Base-by-base conservation (phyloP, 2,797 vertebrate genomes). In the Liasis olivaceus region DNA sequence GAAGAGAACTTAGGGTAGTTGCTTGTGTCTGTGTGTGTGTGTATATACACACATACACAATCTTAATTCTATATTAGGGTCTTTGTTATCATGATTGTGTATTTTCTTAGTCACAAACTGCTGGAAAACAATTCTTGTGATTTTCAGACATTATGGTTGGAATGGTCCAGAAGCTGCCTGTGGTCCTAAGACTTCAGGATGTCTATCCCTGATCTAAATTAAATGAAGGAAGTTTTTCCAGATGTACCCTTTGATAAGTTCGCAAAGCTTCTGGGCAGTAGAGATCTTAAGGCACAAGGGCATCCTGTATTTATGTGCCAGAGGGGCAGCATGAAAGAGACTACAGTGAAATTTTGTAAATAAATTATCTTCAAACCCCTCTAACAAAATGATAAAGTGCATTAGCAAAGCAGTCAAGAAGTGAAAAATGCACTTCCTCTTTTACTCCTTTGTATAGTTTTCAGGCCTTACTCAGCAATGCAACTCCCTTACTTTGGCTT, bases 311-410 rank as follows among this genome's bases (percentile, higher is more conserved):
- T 31, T 94, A 94, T 58, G 87, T 11, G 31, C 17, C 89, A 31
- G 20, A 47, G 17, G 13, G 59, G 47, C 58, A 92, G 59, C 20
- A 54, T 63, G 36, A 91, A 91, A 2, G 0, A 90, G 22, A 1
- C 3, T 87, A 1, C 5, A 91, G 87, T 24, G 13, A 89, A 85
- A n/a, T 42, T 24, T 63, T 56, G 87, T 56, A 22, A 91, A 63
- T 91, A 62, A 91, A 64, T 89, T 63, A 56, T 93, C 0, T 89
- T 89, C 85, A 86, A 92, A 62, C 90, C 63, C 2, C 24, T 72
- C 72, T 31, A 95, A 94, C 93, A 92, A 63, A 94, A 93, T 24
- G n/a, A 91, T 87, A 63, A 93, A 28, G 5, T 15, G 1, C 59
- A 24, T 0, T 28, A 31, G 81, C 59, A 66, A 72, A 69, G 88